Evolutionary conservation across 2,888 invertebrate genomes (phyloP).

Genomic region (Empis stercorea): DNA sequence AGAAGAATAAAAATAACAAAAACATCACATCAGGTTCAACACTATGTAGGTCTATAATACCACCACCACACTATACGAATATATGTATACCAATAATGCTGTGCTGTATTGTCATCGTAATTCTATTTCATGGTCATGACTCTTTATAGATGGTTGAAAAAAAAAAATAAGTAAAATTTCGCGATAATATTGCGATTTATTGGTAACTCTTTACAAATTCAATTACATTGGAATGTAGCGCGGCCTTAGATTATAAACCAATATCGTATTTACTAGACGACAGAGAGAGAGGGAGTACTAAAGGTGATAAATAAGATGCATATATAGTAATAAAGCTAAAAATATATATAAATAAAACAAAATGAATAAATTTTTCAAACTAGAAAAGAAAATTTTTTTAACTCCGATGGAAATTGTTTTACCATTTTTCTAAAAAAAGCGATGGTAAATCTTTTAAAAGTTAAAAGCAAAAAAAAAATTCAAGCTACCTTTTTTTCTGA

Average conservation of each 20-base stretch:
- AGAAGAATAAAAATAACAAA: background rate
- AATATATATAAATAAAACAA: background rate
- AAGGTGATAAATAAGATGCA: slow-evolving; percentile 10
- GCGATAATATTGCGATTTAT: background rate
- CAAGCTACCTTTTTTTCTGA: too few relatives aligned
- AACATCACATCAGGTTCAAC: background rate
- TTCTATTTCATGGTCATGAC: background rate
- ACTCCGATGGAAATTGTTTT: too few relatives aligned
- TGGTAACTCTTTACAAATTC: background rate
- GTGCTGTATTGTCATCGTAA: too few relatives aligned
- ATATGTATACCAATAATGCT: too few relatives aligned
- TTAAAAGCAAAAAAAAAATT: too few relatives aligned
- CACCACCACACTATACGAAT: too few relatives aligned
- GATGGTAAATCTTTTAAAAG: too few relatives aligned
- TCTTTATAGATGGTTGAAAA: background rate
- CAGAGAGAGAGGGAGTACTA: slow-evolving; percentile 2
- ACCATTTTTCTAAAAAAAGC: too few relatives aligned
- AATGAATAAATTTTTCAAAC: too few relatives aligned
- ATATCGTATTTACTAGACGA: slow-evolving; percentile 1
- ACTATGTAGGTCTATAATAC: background rate
- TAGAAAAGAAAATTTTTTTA: too few relatives aligned
- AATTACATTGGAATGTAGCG: background rate
- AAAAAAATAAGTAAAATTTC: background rate
- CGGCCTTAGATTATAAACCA: too few relatives aligned
- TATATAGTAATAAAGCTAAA: slow-evolving; percentile 7